Percentiles rank a stretch among this genome's conserved stretches.
phyloP scores from a whole-genome alignment of 2,888 invertebrate species.

The Nemurella pictetii region DNA sequence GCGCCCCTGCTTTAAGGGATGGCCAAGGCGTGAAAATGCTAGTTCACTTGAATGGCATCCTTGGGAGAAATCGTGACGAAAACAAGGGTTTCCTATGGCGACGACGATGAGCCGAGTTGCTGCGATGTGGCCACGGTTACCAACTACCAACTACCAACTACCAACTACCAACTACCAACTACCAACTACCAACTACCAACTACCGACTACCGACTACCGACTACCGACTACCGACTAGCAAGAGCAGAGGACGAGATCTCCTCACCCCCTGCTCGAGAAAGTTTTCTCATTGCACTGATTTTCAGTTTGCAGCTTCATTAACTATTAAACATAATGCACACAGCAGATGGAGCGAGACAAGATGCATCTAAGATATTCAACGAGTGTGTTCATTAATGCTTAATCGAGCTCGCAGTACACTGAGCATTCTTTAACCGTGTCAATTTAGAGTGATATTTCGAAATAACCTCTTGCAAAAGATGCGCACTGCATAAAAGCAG shows the following conservation, averaged over 20 bases:
- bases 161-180: too few relatives aligned
- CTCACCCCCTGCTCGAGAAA: neutral
- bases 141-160: too few relatives aligned
- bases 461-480: too few relatives aligned
- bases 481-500: too few relatives aligned
- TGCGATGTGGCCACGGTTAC: neutral
- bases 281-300: neutral
- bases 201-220: too few relatives aligned
- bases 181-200: too few relatives aligned
- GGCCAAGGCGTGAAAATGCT: slow-evolving; percentile 7
- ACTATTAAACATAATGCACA: neutral
- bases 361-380: neutral
- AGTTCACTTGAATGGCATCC: slow-evolving; percentile 6
- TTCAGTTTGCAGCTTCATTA: neutral
- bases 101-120: neutral
- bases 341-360: neutral
- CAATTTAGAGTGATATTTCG: neutral
- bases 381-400: neutral
- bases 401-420: too few relatives aligned
- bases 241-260: neutral
- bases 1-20: neutral
- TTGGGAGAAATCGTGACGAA: neutral
- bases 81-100: neutral
- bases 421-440: neutral
- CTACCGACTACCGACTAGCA: neutral